A percentile compares a stretch with the other conserved stretches of the same genome.
Conservation (phyloP, 2,797 vertebrate species). For the Cephalopachus bancanus region DNA sequence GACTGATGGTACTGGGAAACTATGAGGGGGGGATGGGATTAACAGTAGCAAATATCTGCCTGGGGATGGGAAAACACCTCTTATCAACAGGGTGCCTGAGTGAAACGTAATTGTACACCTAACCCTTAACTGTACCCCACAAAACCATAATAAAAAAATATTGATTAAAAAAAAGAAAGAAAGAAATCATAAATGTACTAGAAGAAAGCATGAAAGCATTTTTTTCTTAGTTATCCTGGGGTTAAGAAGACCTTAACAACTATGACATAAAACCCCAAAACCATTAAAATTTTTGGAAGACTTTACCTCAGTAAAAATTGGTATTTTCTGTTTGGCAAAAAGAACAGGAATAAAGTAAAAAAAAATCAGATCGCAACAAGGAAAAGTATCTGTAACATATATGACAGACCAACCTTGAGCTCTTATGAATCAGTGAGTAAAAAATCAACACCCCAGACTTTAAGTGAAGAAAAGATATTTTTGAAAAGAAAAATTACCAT, state of each 20-base stretch:
- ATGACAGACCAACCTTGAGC: background rate
- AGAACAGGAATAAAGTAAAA: constrained; percentile 36
- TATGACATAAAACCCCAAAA: constrained; percentile 14
- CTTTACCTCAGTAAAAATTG: constrained; percentile 53
- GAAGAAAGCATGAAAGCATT: background rate
- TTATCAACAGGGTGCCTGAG: no score
- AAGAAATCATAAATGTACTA: constrained; percentile 39
- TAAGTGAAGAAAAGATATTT: constrained; percentile 39
- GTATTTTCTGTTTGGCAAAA: constrained; percentile 11
- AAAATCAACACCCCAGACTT: background rate
- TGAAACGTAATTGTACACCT: no score
- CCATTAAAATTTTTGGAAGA: background rate
- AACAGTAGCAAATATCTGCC: no score
- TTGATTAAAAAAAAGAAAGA: constrained; percentile 32
- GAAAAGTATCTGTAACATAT: constrained; percentile 35
- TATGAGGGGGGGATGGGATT: no score
- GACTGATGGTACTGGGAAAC: no score
- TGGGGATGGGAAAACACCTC: no score
- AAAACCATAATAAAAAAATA: no score
- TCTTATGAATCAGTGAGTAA: background rate
- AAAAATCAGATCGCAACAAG: constrained; percentile 18
- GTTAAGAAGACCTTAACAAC: constrained; percentile 4
- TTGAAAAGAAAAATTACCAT: background rate
- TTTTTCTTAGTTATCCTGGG: background rate
- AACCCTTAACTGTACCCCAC: no score